Evolutionary conservation across 2,797 vertebrate species (phyloP).

Genomic region (Platalea minor): DNA sequence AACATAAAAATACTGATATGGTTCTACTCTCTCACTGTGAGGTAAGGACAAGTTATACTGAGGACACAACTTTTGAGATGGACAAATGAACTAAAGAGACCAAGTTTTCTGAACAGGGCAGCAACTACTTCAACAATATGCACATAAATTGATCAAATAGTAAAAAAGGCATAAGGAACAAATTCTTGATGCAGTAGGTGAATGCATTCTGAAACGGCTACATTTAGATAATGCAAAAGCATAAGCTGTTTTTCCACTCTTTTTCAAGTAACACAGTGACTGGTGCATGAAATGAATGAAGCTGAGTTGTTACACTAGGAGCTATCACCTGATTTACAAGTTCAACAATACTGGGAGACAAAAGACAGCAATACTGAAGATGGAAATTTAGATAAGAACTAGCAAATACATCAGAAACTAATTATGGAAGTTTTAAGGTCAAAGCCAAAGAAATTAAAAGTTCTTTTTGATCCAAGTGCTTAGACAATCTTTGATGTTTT

Average conservation of each 20-base stretch:
- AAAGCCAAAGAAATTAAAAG: background rate
- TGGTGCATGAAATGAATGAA: slow-evolving; percentile 9
- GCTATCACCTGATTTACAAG: background rate
- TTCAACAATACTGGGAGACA: background rate
- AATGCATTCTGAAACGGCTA: background rate
- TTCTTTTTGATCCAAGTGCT: background rate
- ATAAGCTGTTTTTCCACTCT: background rate
- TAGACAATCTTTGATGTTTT: background rate
- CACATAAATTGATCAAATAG: background rate
- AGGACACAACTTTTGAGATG: background rate
- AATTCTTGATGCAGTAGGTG: background rate
- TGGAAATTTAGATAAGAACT: background rate
- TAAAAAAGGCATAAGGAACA: background rate
- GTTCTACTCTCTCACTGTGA: background rate
- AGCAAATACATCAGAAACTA: background rate
- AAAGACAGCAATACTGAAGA: background rate
- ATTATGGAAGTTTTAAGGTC: background rate
- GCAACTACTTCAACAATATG: background rate
- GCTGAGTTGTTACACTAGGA: background rate
- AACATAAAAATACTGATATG: background rate
- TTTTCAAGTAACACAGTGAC: background rate
- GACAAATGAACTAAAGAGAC: background rate
- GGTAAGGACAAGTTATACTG: background rate
- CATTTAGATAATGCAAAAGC: background rate
- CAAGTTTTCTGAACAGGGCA: background rate